Conservation (phyloP, 2,113 vertebrate genomes). For the Neofelis nebulosa region DNA sequence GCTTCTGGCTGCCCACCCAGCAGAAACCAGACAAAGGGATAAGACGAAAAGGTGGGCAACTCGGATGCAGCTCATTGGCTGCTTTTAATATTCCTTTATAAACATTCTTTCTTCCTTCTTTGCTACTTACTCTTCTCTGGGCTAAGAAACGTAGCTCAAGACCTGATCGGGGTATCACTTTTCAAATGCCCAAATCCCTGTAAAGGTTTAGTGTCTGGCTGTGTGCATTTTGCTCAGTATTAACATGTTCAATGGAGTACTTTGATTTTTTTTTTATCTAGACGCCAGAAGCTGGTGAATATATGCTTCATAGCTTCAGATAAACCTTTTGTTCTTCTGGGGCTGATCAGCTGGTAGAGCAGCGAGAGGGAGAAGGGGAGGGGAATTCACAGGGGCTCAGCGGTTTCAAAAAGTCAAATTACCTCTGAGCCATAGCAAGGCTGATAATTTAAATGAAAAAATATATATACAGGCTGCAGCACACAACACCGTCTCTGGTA, state of each 20-base stretch:
- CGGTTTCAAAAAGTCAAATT: slow-evolving; percentile 95
- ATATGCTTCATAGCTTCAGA: slow-evolving; percentile 93
- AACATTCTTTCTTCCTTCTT: slow-evolving; percentile 47
- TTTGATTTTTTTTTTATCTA: slow-evolving; percentile 91
- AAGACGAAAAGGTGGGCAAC: slow-evolving; percentile 60
- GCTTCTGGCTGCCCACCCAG: slow-evolving; percentile 50
- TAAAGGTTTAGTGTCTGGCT: slow-evolving; percentile 91
- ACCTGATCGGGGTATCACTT: slow-evolving; percentile 89
- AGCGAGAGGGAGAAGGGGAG: slow-evolving; percentile 89
- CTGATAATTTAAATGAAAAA: slow-evolving; percentile 92
- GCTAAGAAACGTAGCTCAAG: slow-evolving; percentile 83
- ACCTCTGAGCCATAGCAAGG: slow-evolving; percentile 93
- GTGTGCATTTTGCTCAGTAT: slow-evolving; percentile 92
- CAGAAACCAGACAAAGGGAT: slow-evolving; percentile 81
- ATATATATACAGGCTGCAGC: slow-evolving; percentile 89
- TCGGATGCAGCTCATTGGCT: background rate
- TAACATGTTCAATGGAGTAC: slow-evolving; percentile 91
- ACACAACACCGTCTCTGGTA: slow-evolving; percentile 91
- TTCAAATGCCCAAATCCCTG: slow-evolving; percentile 90
- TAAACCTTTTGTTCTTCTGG: slow-evolving; percentile 93
- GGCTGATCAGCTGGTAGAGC: slow-evolving; percentile 91
- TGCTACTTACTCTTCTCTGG: slow-evolving; percentile 76
- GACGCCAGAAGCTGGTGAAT: slow-evolving; percentile 92
- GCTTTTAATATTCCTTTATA: slow-evolving; percentile 13
- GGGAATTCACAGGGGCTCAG: slow-evolving; percentile 92